Conservation (phyloP, 2,888 invertebrate genomes). For the Phortica okadai region DNA sequence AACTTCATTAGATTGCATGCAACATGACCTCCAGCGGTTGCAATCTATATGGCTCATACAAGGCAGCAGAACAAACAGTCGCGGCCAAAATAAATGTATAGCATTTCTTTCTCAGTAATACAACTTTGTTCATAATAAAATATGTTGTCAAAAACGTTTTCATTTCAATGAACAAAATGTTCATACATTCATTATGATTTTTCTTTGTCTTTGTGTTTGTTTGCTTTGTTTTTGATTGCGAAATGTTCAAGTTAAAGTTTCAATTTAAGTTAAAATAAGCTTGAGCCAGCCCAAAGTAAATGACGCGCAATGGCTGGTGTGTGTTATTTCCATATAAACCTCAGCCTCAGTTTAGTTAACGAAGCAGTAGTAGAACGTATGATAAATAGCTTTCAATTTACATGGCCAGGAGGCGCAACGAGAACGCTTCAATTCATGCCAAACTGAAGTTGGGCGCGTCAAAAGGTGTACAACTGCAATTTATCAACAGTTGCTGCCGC, state of each 20-base stretch:
- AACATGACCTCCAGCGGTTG: not conserved
- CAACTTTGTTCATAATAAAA: not conserved
- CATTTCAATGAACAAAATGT: not conserved
- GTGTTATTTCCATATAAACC: conserved; percentile 32
- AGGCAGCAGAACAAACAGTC: conserved; percentile 41
- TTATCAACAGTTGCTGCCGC: conserved; percentile 71
- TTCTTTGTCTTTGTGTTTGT: not conserved
- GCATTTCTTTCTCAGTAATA: conserved; percentile 21
- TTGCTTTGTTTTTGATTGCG: not conserved
- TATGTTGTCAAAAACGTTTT: not conserved
- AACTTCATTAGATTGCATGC: conserved; percentile 7
- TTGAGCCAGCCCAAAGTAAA: conserved; percentile 24
- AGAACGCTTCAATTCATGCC: not conserved
- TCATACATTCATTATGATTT: not conserved
- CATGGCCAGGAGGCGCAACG: conserved; percentile 61
- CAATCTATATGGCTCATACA: conserved; percentile 61
- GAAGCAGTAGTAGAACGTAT: conserved; percentile 49
- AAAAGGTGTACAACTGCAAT: conserved; percentile 72
- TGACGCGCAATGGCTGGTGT: conserved; percentile 38
- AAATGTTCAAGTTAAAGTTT: conserved; percentile 10
- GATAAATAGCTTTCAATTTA: conserved; percentile 74
- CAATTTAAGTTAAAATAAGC: conserved; percentile 60
- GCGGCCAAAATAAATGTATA: conserved; percentile 46
- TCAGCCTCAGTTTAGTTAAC: conserved; percentile 24
- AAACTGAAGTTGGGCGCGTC: conserved; percentile 5